Conservation (phyloP, 2,797 vertebrate genomes). For the Helicolenus hilgendorfi region DNA sequence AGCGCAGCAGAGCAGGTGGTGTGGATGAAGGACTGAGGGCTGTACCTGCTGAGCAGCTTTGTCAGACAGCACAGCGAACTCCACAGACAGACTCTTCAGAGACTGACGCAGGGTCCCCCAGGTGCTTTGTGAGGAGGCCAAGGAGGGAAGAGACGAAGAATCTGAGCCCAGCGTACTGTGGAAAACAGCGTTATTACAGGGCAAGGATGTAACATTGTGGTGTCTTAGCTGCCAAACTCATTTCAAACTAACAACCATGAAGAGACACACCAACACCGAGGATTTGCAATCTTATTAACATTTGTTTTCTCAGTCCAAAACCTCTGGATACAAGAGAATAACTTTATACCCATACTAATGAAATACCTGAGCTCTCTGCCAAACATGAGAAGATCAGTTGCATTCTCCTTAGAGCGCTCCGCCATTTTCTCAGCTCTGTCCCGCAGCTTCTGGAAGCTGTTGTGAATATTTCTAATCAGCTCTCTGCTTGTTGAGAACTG, state of each 20-base stretch:
- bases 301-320: slow-evolving; percentile 16
- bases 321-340: not conserved
- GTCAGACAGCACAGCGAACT: slow-evolving; percentile 95
- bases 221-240: slow-evolving; percentile 46
- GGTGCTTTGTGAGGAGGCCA: slow-evolving; percentile 92
- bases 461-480: slow-evolving; percentile 96
- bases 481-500: slow-evolving; percentile 96
- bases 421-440: slow-evolving; percentile 95
- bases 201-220: slow-evolving; percentile 14
- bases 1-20: slow-evolving; percentile 28
- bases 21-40: not conserved
- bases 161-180: slow-evolving; percentile 95
- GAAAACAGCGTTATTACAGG: slow-evolving; percentile 22
- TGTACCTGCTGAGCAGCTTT: slow-evolving; percentile 96
- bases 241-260: slow-evolving; percentile 42
- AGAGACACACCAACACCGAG: slow-evolving; percentile 6
- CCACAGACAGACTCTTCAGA: slow-evolving; percentile 95
- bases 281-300: slow-evolving; percentile 34
- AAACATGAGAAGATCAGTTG: slow-evolving; percentile 95
- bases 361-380: slow-evolving; percentile 96
- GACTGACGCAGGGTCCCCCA: slow-evolving; percentile 95
- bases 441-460: slow-evolving; percentile 96
- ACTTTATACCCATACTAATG: slow-evolving; percentile 30
- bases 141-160: slow-evolving; percentile 92
- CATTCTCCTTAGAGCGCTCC: slow-evolving; percentile 94